These are phyloP conservation scores for Orchestia grillus DNA, from an alignment of 1,140 invertebrate species.

Conservation along the genomic window DNA sequence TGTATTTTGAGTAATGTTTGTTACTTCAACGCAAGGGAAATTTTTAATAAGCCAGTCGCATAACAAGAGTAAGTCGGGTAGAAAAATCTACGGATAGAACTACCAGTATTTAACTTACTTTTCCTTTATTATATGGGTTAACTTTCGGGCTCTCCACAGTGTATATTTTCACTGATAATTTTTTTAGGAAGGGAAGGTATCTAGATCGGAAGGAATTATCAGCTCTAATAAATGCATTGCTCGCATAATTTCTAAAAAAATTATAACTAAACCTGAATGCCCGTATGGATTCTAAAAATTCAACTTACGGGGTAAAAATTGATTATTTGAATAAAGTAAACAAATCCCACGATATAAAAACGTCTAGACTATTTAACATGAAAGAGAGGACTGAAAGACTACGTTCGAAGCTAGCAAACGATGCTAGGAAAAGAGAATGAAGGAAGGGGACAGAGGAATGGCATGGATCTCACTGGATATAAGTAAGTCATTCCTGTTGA, in stretches of 20 bases:
- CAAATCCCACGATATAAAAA: neutral
- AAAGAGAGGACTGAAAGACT: neutral
- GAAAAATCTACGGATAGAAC: neutral
- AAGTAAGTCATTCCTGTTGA: neutral
- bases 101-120: conserved; percentile 20
- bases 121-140: neutral
- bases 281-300: neutral
- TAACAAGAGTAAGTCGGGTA: neutral
- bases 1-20: neutral
- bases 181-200: neutral
- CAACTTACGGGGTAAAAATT: neutral
- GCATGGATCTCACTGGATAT: neutral
- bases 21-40: neutral
- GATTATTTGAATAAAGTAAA: neutral
- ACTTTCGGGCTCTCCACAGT: neutral
- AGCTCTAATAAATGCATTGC: neutral
- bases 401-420: neutral
- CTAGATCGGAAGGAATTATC: neutral
- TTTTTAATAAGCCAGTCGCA: neutral
- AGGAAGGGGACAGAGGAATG: neutral
- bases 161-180: neutral
- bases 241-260: neutral
- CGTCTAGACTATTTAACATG: neutral
- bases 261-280: neutral
- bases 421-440: neutral